These are phyloP conservation scores for Cryptotis parvus DNA, from an alignment of 2,113 vertebrate species.

Conservation along the genomic window DNA sequence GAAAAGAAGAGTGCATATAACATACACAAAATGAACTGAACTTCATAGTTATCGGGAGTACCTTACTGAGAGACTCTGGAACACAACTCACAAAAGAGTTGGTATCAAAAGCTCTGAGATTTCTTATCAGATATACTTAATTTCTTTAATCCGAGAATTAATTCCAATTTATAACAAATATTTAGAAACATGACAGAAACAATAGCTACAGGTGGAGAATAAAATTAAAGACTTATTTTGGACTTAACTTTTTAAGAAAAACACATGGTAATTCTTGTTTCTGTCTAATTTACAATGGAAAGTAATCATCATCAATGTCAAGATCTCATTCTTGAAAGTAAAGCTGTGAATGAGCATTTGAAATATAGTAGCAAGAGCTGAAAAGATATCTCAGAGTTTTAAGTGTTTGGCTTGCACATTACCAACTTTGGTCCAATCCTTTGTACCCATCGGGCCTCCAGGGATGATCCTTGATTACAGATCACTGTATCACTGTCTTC, in stretches of 20 bases:
- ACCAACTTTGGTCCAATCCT: too few relatives aligned
- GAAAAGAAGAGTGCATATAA: not conserved
- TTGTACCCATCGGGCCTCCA: too few relatives aligned
- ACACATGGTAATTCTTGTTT: not conserved
- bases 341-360: not conserved
- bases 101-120: not conserved
- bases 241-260: constrained; percentile 8
- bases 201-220: not conserved
- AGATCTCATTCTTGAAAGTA: not conserved
- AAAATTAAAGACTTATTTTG: constrained; percentile 26
- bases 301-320: not conserved
- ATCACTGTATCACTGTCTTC: too few relatives aligned
- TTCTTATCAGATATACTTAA: not conserved
- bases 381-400: not conserved
- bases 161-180: constrained; percentile 13
- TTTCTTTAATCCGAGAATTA: not conserved
- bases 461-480: too few relatives aligned
- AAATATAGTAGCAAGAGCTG: not conserved
- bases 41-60: not conserved
- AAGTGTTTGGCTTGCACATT: too few relatives aligned
- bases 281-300: not conserved
- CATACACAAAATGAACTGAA: not conserved
- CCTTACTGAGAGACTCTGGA: not conserved
- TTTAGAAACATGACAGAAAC: not conserved
- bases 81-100: not conserved